phyloP scores from a whole-genome alignment of 2,113 vertebrate genomes.

The Sturnus vulgaris region DNA sequence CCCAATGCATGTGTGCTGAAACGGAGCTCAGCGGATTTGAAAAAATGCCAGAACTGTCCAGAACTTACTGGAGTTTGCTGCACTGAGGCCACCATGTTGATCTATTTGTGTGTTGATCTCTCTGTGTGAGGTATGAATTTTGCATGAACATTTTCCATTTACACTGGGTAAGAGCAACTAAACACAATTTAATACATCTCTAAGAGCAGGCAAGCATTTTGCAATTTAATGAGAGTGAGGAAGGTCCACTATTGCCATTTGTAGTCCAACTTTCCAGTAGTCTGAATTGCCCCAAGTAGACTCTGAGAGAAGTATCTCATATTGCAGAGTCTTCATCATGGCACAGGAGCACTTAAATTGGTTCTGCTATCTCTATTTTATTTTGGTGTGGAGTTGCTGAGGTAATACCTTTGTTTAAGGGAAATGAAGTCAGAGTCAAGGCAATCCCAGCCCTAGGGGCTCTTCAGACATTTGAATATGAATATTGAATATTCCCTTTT shows the following conservation, averaged over 20 bases:
- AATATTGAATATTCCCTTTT: not conserved
- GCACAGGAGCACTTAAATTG: not conserved
- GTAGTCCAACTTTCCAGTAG: too few species aligned
- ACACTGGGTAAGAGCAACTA: not conserved
- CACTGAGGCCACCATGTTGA: not conserved
- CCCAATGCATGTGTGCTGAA: fast-evolving
- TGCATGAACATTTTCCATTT: not conserved
- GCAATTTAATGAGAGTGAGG: not conserved
- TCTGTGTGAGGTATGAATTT: not conserved
- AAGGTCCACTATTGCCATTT: not conserved
- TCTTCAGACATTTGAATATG: not conserved
- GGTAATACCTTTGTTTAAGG: not conserved
- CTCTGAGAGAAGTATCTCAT: not conserved
- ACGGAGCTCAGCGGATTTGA: not conserved
- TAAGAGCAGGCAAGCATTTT: not conserved
- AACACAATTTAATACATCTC: not conserved
- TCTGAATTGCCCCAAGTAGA: not conserved
- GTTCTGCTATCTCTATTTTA: not conserved
- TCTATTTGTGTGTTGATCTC: too few species aligned
- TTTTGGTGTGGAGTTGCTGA: not conserved
- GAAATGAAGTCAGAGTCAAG: not conserved
- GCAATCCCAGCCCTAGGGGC: not conserved
- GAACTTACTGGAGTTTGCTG: not conserved
- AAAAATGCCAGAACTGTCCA: not conserved
- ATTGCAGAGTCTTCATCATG: not conserved